These are phyloP conservation scores for Oreortyx pictus DNA, from an alignment of 2,797 vertebrate species.

Conservation along the genomic window DNA sequence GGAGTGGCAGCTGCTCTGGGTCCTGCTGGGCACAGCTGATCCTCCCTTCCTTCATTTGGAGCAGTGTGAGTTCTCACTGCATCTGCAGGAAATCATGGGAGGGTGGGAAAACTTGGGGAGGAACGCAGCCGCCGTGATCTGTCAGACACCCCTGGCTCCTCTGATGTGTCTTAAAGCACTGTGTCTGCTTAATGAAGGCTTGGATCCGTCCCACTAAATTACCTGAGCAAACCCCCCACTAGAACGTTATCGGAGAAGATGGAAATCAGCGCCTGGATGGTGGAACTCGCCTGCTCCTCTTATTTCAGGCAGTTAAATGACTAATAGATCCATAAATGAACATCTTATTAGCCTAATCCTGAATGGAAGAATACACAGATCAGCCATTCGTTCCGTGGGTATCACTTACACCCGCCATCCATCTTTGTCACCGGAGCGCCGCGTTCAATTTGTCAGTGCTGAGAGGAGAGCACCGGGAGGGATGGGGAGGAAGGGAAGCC, in stretches of 20 bases:
- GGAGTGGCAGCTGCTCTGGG: too few relatives aligned
- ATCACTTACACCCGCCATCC: conserved; percentile 78
- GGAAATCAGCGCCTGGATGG: conserved; percentile 21
- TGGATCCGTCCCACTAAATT: neutral
- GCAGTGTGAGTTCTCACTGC: rapidly evolving
- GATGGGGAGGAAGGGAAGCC: neutral
- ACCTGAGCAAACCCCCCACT: neutral
- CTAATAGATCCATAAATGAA: conserved; percentile 82
- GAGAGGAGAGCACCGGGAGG: conserved; percentile 37
- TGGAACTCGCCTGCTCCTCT: neutral
- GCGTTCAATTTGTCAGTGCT: conserved; percentile 80
- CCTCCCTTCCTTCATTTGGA: neutral
- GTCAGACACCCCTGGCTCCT: neutral
- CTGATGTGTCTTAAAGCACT: neutral
- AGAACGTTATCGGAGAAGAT: neutral
- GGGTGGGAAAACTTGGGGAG: neutral
- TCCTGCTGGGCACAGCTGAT: neutral
- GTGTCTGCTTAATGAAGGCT: neutral
- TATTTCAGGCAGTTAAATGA: conserved; percentile 72
- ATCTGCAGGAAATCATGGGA: neutral
- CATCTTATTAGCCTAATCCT: conserved; percentile 85
- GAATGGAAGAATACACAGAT: conserved; percentile 79
- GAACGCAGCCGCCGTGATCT: neutral
- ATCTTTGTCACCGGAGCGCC: conserved; percentile 82
- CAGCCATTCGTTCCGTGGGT: conserved; percentile 72